Evolutionary conservation across 2,113 vertebrate species (phyloP).

Genomic region (Meriones unguiculatus): DNA sequence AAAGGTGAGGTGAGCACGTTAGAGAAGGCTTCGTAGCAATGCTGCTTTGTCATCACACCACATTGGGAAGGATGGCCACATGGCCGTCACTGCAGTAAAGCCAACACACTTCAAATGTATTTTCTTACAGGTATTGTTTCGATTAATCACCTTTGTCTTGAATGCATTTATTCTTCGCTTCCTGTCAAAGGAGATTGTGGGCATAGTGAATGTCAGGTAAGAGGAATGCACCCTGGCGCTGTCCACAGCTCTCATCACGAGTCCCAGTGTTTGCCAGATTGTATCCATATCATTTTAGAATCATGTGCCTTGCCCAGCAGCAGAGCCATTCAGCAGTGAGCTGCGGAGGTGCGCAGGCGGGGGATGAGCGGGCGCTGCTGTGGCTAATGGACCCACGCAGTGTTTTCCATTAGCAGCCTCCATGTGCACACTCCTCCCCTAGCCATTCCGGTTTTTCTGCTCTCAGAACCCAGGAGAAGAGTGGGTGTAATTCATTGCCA

Average conservation of each 20-base stretch:
- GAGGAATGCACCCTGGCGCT: neutral
- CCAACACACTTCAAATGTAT: constrained; percentile 25
- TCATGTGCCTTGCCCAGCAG: neutral
- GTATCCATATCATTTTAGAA: neutral
- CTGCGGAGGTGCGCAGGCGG: neutral
- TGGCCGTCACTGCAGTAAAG: constrained; percentile 39
- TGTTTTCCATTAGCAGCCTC: constrained; percentile 74
- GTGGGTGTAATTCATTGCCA: constrained; percentile 70
- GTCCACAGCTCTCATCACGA: neutral
- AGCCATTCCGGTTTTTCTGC: constrained; percentile 31
- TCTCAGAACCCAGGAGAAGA: constrained; percentile 63
- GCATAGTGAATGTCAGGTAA: constrained; percentile 97
- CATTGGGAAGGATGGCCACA: neutral
- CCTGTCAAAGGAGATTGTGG: constrained; percentile 95
- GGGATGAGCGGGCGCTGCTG: neutral
- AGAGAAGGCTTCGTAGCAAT: neutral
- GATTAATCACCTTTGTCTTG: constrained; percentile 93
- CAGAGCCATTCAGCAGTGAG: neutral
- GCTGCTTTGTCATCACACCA: neutral
- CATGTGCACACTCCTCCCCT: constrained; percentile 60
- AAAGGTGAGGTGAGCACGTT: neutral
- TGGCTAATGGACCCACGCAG: constrained; percentile 59
- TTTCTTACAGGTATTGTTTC: constrained; percentile 92
- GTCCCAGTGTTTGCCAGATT: neutral
- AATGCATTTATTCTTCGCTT: constrained; percentile 97